Evolutionary conservation across 2,113 vertebrate genomes (phyloP).

Genomic region (Pitta sordida): DNA sequence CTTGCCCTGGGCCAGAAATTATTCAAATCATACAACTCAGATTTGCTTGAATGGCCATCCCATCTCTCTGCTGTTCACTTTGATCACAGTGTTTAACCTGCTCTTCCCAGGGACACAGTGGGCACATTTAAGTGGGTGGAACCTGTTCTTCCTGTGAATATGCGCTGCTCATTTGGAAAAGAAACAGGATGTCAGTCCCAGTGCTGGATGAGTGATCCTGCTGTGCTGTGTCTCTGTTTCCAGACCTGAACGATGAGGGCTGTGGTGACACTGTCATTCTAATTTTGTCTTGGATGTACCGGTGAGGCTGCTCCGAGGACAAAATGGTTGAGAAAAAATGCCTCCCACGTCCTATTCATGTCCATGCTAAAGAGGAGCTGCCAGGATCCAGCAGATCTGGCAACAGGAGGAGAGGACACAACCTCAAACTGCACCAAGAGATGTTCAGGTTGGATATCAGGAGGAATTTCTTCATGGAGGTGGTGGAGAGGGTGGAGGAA

Average conservation of each 20-base stretch:
- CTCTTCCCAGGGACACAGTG: neutral
- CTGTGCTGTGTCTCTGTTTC: neutral
- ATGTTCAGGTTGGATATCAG: neutral
- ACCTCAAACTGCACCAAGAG: neutral
- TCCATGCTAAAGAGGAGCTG: neutral
- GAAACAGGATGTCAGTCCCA: neutral
- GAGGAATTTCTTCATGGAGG: neutral
- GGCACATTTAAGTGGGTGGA: neutral
- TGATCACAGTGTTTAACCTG: neutral
- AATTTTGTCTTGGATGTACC: neutral
- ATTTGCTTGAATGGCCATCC: neutral
- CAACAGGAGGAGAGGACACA: neutral
- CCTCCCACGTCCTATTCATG: neutral
- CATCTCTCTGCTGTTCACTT: neutral
- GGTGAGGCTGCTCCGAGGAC: neutral
- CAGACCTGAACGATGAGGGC: neutral
- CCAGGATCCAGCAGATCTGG: neutral
- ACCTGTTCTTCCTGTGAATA: neutral
- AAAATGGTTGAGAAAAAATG: neutral
- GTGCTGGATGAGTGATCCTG: neutral
- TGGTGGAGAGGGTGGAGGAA: neutral
- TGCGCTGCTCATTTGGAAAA: neutral
- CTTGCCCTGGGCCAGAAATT: neutral
- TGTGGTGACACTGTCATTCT: neutral
- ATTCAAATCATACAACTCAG: neutral